Conservation (phyloP, 2,113 vertebrate species). For the Gymnorhina tibicen region DNA sequence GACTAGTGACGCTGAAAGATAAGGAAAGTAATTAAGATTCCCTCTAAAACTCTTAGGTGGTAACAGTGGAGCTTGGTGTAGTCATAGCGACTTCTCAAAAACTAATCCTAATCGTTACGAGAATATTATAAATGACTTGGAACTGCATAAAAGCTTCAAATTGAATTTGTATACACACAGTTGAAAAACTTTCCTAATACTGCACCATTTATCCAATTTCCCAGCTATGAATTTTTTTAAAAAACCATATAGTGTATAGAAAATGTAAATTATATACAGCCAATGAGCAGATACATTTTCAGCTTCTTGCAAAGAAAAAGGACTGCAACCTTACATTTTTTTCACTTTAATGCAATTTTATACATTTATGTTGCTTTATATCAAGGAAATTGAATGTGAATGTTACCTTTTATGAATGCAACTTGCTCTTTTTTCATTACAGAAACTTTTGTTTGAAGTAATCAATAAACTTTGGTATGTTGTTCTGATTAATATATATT, state of each 20-base stretch:
- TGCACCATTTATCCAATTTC: constrained; percentile 58
- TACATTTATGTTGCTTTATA: constrained; percentile 78
- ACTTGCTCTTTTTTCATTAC: constrained; percentile 79
- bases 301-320: constrained; percentile 57
- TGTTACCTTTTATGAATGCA: constrained; percentile 80
- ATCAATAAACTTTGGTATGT: constrained; percentile 84
- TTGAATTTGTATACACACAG: constrained; percentile 48
- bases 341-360: constrained; percentile 75
- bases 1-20: constrained; percentile 24
- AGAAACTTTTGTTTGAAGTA: constrained; percentile 74
- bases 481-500: constrained; percentile 67
- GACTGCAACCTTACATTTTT: constrained; percentile 69
- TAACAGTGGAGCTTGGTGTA: constrained; percentile 25
- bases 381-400: constrained; percentile 75
- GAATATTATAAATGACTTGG: constrained; percentile 2
- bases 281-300: constrained; percentile 70
- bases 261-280: constrained; percentile 71
- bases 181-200: constrained; percentile 50
- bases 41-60: background rate
- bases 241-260: constrained; percentile 48
- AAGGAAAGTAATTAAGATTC: constrained; percentile 5
- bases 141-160: constrained; percentile 40
- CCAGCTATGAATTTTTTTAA: constrained; percentile 44
- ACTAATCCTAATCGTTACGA: constrained; percentile 28
- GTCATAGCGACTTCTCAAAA: constrained; percentile 20